A percentile compares a stretch with the other conserved stretches of the same genome.
These are phyloP conservation scores for Megaleporinus macrocephalus DNA, from an alignment of 2,113 vertebrate species.

Conservation along the genomic window DNA sequence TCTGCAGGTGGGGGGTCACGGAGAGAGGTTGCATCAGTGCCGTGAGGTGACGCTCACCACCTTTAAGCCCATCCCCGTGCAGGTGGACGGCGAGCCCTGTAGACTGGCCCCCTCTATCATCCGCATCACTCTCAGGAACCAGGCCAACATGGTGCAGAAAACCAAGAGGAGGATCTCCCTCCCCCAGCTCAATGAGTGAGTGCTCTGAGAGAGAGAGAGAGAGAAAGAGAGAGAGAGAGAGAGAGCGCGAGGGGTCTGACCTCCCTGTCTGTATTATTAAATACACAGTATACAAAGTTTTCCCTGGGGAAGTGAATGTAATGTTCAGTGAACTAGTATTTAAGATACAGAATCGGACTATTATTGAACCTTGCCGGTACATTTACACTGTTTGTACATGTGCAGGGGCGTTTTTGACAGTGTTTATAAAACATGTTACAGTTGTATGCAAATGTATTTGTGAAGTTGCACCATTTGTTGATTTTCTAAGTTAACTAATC, in stretches of 20 bases:
- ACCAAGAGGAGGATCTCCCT: constrained; percentile 90
- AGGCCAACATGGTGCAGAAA: constrained; percentile 98
- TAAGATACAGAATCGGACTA: too few species aligned
- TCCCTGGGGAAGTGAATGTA: too few species aligned
- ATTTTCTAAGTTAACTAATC: too few species aligned
- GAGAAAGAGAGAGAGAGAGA: too few species aligned
- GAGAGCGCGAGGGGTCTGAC: too few species aligned
- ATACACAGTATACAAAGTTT: constrained; percentile 44
- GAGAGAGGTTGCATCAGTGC: constrained; percentile 92
- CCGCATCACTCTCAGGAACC: constrained; percentile 87
- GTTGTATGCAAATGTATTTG: too few species aligned
- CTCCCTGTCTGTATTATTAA: constrained; percentile 66
- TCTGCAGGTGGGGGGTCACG: constrained; percentile 93
- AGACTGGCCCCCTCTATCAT: constrained; percentile 89
- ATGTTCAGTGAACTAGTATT: too few species aligned
- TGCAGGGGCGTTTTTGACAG: too few species aligned
- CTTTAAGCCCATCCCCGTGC: constrained; percentile 94
- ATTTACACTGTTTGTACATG: too few species aligned
- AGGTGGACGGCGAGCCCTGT: constrained; percentile 97
- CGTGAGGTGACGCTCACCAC: constrained; percentile 90
- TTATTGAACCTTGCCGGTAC: too few species aligned
- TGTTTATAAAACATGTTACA: too few species aligned
- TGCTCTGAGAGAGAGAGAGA: not conserved
- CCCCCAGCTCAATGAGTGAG: constrained; percentile 92
- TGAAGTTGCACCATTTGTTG: too few species aligned